A percentile compares a stretch with the other conserved stretches of the same genome.
Evolutionary conservation across 1,140 invertebrate species (phyloP).

Genomic region (Druon quercuslanigerum): DNA sequence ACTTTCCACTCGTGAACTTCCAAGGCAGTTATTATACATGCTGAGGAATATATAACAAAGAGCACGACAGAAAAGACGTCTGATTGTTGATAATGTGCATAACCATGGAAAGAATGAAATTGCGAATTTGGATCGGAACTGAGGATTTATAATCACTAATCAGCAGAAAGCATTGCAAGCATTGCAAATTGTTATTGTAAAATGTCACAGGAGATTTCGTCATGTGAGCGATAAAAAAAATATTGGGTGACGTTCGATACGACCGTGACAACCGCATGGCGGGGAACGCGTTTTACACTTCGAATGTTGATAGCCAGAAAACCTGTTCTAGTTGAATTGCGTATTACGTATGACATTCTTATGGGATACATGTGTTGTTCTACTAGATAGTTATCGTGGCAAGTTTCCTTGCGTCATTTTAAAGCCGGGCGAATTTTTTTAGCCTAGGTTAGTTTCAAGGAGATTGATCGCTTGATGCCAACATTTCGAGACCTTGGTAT

Average conservation of each 20-base stretch:
- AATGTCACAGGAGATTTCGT: constrained; percentile 12
- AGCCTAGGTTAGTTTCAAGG: neutral
- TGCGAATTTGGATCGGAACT: neutral
- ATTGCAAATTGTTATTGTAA: constrained; percentile 25
- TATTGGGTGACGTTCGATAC: constrained; percentile 11
- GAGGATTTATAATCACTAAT: neutral
- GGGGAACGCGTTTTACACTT: constrained; percentile 5
- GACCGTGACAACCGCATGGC: constrained; percentile 1
- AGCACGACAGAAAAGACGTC: neutral
- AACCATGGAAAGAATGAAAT: neutral
- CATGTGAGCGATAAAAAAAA: constrained; percentile 2
- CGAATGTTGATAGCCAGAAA: constrained; percentile 4
- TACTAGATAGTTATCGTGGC: neutral
- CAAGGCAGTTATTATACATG: neutral
- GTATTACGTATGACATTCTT: constrained; percentile 4
- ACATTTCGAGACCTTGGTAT: neutral
- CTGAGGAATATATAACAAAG: neutral
- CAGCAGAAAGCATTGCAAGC: neutral
- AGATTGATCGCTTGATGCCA: neutral
- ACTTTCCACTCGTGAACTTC: constrained; percentile 21
- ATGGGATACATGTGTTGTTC: neutral
- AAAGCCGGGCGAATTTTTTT: neutral
- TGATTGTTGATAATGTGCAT: constrained; percentile 16
- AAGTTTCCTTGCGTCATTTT: constrained; percentile 13
- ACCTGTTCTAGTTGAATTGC: constrained; percentile 10